These are phyloP conservation scores for Drosophila anomelani DNA, from an alignment of 2,888 invertebrate species.

Conservation along the genomic window DNA sequence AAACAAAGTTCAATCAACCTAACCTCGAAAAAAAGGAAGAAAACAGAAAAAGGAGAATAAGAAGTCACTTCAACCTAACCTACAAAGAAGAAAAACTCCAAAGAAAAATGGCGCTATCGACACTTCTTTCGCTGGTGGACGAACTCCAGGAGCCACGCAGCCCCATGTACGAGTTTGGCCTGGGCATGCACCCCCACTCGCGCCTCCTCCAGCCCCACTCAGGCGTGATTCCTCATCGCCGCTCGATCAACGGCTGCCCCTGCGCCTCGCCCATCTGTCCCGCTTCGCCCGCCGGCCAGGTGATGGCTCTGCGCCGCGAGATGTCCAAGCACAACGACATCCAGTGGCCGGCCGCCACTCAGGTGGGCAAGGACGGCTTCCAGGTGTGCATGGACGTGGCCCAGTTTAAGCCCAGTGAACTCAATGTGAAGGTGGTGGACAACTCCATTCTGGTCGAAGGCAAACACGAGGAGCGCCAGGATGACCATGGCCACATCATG, in stretches of 20 bases:
- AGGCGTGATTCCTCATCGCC: slow-evolving; percentile 23
- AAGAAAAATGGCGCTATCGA: slow-evolving; percentile 61
- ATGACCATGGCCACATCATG: slow-evolving; percentile 90
- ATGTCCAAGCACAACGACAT: slow-evolving; percentile 41
- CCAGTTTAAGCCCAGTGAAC: slow-evolving; percentile 91
- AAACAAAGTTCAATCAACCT: slow-evolving; percentile 1
- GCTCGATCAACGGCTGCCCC: slow-evolving; percentile 55
- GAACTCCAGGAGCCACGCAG: slow-evolving; percentile 52
- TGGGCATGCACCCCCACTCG: slow-evolving; percentile 73
- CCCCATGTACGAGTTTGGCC: slow-evolving; percentile 71
- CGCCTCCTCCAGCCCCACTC: slow-evolving; percentile 40
- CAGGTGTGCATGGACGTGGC: slow-evolving; percentile 91
- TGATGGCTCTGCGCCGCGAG: slow-evolving; percentile 52
- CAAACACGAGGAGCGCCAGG: slow-evolving; percentile 90
- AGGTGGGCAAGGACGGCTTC: slow-evolving; percentile 88
- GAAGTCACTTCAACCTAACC: slow-evolving; percentile 2
- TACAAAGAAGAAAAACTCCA: slow-evolving; percentile 28
- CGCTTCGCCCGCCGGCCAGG: slow-evolving; percentile 47
- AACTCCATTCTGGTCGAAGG: slow-evolving; percentile 90
- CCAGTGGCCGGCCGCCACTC: slow-evolving; percentile 42
- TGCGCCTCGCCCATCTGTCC: slow-evolving; percentile 54
- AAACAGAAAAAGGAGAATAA: background rate
- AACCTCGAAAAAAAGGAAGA: background rate
- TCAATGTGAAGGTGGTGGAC: slow-evolving; percentile 90
- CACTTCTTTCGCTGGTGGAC: slow-evolving; percentile 60